Base-by-base conservation (phyloP, 2,888 invertebrate genomes). In the Ptychoptera contaminata region DNA sequence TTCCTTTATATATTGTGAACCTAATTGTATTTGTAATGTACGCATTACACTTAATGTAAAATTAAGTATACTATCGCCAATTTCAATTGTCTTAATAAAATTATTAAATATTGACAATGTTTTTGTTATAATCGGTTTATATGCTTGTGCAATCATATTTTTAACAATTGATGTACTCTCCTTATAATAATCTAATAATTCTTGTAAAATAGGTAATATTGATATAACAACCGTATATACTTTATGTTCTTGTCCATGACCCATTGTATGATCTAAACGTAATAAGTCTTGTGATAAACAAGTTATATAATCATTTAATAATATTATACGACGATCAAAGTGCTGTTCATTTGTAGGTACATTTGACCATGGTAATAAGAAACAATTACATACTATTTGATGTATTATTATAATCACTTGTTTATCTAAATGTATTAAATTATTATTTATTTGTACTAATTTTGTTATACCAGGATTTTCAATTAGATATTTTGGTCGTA, bases 401-500 rank as follows among this genome's bases (percentile, higher is more conserved):
- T 62, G 60, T 23, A 65, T 56, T 43, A 60, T 56, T 29, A 58
- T 56, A 47, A 58, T 54, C 14, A 62, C 61, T 47, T 61, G 57
- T 35, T 60, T 58, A 14, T 62, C 61, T 52, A 64, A 47, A 49
- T 64, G 61, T 15, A 57, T 52, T 30, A 65, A 49, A 10, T 56
- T 56, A 16, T 58, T 51, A 5, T 63, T 63, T 30, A 58, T 57
- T 50, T 63, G 63, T 47, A 65, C 54, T 12, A 65, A 54, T 47
- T 58, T 59, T 37, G 59, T 55, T 35, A 65, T 59, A 46, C 60
- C 55, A 42, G 59, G 57, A 52, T 61, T 58, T 50, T 65, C 63
- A 45, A 66, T 49, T 46, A 64, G 54, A 48, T 57, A 61, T 53
- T 61, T 62, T 49, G 65, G 65, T 48, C 65, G 57, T 57, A 65